These are phyloP conservation scores for Helogale parvula DNA, from an alignment of 2,113 vertebrate genomes.

Conservation along the genomic window DNA sequence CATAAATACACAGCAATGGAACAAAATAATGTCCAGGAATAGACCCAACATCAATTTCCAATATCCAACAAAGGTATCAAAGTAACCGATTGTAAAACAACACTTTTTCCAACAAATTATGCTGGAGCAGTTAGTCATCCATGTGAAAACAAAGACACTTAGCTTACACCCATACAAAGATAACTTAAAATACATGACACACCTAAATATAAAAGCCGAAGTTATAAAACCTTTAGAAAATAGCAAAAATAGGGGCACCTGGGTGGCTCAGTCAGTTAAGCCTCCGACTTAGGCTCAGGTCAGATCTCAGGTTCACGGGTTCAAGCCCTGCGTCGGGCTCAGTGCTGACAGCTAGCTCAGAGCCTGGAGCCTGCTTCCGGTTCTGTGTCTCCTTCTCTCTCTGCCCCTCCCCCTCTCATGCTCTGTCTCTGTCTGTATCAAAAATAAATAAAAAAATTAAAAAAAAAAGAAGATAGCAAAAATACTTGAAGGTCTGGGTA, in stretches of 20 bases:
- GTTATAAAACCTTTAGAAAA: background rate
- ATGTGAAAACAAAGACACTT: background rate
- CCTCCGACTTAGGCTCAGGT: too few species aligned
- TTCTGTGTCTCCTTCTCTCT: too few species aligned
- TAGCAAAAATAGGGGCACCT: background rate
- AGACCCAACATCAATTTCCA: background rate
- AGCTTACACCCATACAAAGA: background rate
- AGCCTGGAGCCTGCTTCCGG: too few species aligned
- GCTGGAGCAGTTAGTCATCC: background rate
- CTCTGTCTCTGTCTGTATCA: too few species aligned
- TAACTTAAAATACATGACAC: background rate
- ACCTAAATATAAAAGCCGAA: background rate
- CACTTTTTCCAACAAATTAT: background rate
- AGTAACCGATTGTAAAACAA: background rate
- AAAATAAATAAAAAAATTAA: too few species aligned
- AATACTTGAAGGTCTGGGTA: background rate
- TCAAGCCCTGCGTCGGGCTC: too few species aligned
- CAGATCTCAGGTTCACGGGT: too few species aligned
- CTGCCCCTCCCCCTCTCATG: too few species aligned
- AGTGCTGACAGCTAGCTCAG: too few species aligned
- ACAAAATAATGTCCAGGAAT: background rate
- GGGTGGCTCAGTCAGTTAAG: too few species aligned
- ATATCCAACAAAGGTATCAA: background rate
- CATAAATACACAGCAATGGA: background rate
- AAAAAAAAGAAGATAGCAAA: background rate